Evolutionary conservation across 2,888 invertebrate genomes (phyloP), one percentile per base, ranked within the genome.

Genomic region (Monochamus alternatus): DNA sequence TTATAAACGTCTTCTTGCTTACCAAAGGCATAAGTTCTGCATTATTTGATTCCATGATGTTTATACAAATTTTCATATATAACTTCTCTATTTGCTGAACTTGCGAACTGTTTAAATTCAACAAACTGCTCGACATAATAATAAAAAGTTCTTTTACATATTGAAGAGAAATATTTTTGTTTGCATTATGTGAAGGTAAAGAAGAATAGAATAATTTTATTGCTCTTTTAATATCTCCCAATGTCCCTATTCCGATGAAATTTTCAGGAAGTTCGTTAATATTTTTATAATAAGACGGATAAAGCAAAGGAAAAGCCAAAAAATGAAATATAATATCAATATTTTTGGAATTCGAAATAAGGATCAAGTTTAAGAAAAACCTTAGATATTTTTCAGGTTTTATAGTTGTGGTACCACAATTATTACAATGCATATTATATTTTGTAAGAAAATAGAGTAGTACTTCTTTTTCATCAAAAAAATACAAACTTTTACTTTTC

Each of bases 301-400:
- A 79, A 65, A 85, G 73, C 55, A 84, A 78, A 2, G 80, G 83
- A 75, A 81, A 84, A 8, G 81, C 80, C 14, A 87, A 65, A 51
- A 86, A 78, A 76, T 85, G 82, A 73, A 85, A 86, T 64, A 85
- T 80, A 64, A 86, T 83, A 73, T 84, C 82, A 22, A 84, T 30
- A 76, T 86, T 85, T 73, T 81, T 81, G 9, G 83, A 81, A 31
- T 79, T 79, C 31, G 82, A 79, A 3, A 83, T 58, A 38, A 82
- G 58, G n/a, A 83, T 78, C 8, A 83, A 79, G 64, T 80, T 80
- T n/a, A 81, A 64, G 7, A 86, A 70, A 74, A 84, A 82, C 60
- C 80, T 74, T 38, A 81, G 75, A 44, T 82, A 59, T 43, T 51
- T 10, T 14, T 75, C 66, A 52, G 76, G n/a, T 52, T 62, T 62